phyloP scores from a whole-genome alignment of 2,888 invertebrate genomes.

The Lasioglossum vierecki region DNA sequence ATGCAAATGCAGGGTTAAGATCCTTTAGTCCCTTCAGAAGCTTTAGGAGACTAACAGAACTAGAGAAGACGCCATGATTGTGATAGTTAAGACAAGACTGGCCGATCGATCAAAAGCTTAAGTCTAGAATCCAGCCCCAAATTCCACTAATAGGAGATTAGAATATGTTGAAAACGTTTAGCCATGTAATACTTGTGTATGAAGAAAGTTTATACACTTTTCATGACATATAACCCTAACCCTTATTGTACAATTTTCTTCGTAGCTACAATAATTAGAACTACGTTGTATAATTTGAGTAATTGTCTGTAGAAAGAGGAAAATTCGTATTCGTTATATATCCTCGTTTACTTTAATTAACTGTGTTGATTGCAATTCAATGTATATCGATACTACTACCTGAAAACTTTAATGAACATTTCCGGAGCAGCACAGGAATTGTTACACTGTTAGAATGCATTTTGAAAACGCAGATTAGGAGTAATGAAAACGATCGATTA shows the following conservation, averaged over 20 bases:
- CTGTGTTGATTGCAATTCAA: not conserved
- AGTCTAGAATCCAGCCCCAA: not conserved
- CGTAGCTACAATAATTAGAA: not conserved
- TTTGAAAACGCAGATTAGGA: not conserved
- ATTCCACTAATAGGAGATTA: conserved; percentile 2
- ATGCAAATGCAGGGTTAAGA: not conserved
- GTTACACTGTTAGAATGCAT: not conserved
- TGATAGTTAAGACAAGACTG: conserved; percentile 1
- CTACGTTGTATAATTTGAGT: not conserved
- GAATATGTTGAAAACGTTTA: not conserved
- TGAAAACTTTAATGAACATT: not conserved
- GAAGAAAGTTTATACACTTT: not conserved
- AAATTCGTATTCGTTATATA: not conserved
- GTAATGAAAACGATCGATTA: not conserved
- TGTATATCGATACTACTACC: not conserved
- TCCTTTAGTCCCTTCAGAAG: not conserved
- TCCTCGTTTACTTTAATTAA: no score
- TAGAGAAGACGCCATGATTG: not conserved
- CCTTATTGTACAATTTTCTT: not conserved
- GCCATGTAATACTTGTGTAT: not conserved
- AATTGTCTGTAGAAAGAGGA: not conserved
- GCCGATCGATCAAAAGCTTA: conserved; percentile 1
- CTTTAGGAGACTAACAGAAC: not conserved
- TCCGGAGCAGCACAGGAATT: not conserved
- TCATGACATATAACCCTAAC: not conserved